Base-by-base conservation (phyloP, 2,113 vertebrate genomes). In the Capreolus pygargus region DNA sequence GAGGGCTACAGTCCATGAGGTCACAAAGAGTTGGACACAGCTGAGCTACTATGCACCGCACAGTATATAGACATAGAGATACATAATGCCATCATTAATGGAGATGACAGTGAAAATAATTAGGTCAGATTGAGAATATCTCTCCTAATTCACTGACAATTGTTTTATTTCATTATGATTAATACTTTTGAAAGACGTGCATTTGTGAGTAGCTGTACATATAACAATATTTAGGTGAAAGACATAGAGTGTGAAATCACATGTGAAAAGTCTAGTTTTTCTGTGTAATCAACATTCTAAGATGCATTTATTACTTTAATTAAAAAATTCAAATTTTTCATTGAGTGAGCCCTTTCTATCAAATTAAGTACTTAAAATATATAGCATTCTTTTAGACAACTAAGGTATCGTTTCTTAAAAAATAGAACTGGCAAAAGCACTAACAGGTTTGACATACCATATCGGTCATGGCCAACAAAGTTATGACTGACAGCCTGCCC, bases 401-500 rank as follows among this genome's bases (percentile, higher is more conserved):
- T 10, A 93, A 60, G 3, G 28, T 33, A 78, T 30, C 16, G 55
- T 89, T 76, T 83, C n/a, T 82, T 43, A 23, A 94, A 94, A 96
- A 60, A 92, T n/a, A 39, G 21, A 92, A 85, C 33, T 61, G 39
- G 25, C 7, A 79, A 97, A 90, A 88, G 61, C 92, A 91, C 23
- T 95, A 89, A 93, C 70, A 7, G 14, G 7, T 91, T 95, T 98
- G 85, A 94, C 78, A 94, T 4, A 92, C 52, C 52, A 52, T 91
- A 86, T 91, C 0, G 0, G 90, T 95, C 90, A 96, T 86, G 52
- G 61, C 60, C 96, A 95, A 64, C 12, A 58, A 95, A 97, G 76
- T 96, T 94, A 89, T 96, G 96, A 98, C 89, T 95, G 98, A 98
- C 96, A 98, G 94, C 36, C 27, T n/a, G 33, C 33, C 30, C 33